phyloP scores from a whole-genome alignment of 2,888 invertebrate genomes.

The Thereva nobilitata region DNA sequence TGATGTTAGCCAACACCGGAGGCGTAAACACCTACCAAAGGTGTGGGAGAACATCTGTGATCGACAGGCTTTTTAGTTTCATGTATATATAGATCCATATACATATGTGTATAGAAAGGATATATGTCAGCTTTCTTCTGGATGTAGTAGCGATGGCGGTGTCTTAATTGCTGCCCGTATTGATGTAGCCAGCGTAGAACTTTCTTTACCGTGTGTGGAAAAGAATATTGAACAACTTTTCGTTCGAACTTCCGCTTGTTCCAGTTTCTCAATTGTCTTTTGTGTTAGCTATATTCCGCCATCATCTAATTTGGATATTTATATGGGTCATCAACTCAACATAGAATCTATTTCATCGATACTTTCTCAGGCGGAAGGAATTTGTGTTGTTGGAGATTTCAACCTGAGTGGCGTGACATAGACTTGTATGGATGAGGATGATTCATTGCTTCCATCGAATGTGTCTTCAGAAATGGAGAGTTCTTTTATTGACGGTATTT shows the following conservation, averaged over 20 bases:
- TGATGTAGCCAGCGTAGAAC: not conserved
- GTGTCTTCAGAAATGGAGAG: not conserved
- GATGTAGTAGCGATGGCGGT: constrained; percentile 2
- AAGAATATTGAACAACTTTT: not conserved
- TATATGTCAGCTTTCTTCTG: not conserved
- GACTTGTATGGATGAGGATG: not conserved
- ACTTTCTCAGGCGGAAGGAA: no score
- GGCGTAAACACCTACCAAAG: no score
- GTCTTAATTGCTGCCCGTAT: not conserved
- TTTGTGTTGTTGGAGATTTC: not conserved
- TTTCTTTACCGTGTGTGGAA: not conserved
- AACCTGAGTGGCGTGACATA: constrained; percentile 1
- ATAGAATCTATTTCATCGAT: no score
- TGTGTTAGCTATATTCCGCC: no score
- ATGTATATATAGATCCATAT: not conserved
- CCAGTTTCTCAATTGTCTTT: not conserved
- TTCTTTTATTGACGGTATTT: not conserved
- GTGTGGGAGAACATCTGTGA: no score
- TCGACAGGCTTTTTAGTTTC: not conserved
- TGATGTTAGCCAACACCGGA: no score
- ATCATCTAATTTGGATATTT: no score
- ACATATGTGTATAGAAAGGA: not conserved
- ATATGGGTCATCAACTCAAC: no score
- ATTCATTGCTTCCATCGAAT: not conserved
- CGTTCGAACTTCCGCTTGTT: not conserved